These are phyloP conservation scores for Arrhopalites spinosus DNA, from an alignment of 2,888 invertebrate genomes.

Conservation along the genomic window DNA sequence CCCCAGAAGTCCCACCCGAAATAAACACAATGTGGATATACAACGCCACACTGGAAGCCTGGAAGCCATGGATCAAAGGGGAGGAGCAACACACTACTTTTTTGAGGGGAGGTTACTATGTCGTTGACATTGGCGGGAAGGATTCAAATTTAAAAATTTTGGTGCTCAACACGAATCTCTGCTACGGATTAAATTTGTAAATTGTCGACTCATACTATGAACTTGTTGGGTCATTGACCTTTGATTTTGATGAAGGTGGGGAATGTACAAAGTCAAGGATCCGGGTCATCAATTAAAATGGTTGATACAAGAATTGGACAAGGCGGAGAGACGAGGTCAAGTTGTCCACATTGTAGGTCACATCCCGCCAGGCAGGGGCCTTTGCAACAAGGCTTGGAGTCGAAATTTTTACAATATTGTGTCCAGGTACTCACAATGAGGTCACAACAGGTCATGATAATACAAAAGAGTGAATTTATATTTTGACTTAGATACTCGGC, in stretches of 20 bases:
- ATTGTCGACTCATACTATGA: neutral
- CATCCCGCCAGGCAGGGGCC: constrained; percentile 45
- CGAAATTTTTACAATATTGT: constrained; percentile 51
- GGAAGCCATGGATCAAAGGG: constrained; percentile 60
- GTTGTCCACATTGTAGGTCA: constrained; percentile 56
- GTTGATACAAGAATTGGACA: constrained; percentile 61
- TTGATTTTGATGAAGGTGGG: constrained; percentile 45
- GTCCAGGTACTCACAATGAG: constrained; percentile 26
- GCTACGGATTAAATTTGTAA: constrained; percentile 61
- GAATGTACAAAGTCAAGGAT: constrained; percentile 59
- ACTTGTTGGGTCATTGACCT: too few species aligned
- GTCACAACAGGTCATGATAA: too few species aligned
- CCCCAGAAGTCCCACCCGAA: constrained; percentile 57
- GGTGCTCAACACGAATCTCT: constrained; percentile 63
- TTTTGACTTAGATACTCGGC: constrained; percentile 36
- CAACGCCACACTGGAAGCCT: constrained; percentile 60
- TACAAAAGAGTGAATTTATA: too few species aligned
- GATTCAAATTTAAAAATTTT: constrained; percentile 60
- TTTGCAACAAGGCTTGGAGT: constrained; percentile 35
- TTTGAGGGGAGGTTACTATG: constrained; percentile 60
- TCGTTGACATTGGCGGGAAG: constrained; percentile 59
- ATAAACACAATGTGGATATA: constrained; percentile 62
- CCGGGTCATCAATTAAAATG: constrained; percentile 63
- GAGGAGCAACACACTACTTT: constrained; percentile 54
- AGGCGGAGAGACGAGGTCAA: constrained; percentile 60